Evolutionary conservation across 2,888 invertebrate species (phyloP), one percentile per base, ranked within the genome.

Genomic region (Stramonita haemastoma): DNA sequence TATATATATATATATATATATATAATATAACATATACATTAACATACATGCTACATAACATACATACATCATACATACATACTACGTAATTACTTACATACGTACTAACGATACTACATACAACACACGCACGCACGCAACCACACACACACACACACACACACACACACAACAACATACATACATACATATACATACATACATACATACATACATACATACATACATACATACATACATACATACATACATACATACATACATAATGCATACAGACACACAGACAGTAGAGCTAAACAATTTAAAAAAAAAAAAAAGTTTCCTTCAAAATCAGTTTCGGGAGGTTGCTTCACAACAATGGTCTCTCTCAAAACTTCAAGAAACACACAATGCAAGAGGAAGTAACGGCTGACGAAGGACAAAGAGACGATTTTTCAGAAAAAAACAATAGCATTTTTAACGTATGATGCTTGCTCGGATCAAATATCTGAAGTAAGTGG

Each of bases 231-330:
- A 86, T 13, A 84, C 79, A 66, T 5, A 85, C 86, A 85, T 26
- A 70, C 73, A 73, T 6, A 86, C 86, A 89, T 36, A 89, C 85
- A 85, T 36, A 89, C 85, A 89, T 26, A 89, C 70, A 89, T 26
- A 89, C 79, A 86, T 0, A 86, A 89, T 36, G 86, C 85, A 85
- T 36, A 89, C 85, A 89, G 26, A 89, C 70, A 89, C n/a, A 89
- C 79, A 86, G 17, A 22, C 56, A 56, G 46, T 36, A 26, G 66
- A 17, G 2, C 2, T 66, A 66, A 2, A 66, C 26, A 26, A 26
- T 17, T 17, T 22, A 1, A 66, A 66, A 66, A 26, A 13, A 66
- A 22, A 66, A 66, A 22, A 66, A 46, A 2, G 8, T 46, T 46
- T 46, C 46, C 46, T 46, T 46, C 46, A 46, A 46, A 46, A 46